A percentile compares a stretch with the other conserved stretches of the same genome.
phyloP scores from a whole-genome alignment of 2,113 vertebrate species.

The Ibidorhyncha struthersii region DNA sequence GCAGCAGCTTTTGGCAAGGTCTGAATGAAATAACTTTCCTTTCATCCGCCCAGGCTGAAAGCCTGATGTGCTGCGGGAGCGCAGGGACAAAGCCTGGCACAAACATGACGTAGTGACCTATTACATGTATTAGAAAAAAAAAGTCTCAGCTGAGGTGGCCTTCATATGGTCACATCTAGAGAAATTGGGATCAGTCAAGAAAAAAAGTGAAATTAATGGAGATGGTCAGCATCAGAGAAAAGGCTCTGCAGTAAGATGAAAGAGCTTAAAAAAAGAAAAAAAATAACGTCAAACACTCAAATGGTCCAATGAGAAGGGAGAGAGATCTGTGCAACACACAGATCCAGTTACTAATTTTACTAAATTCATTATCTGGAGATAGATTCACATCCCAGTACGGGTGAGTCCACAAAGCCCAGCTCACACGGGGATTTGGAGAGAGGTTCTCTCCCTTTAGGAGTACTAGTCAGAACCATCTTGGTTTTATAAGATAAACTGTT shows the following conservation, averaged over 20 bases:
- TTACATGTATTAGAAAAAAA: neutral
- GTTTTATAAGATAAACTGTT: neutral
- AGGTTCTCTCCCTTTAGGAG: too few species aligned
- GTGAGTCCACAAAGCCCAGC: neutral
- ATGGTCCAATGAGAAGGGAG: neutral
- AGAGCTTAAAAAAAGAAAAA: neutral
- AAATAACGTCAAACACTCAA: neutral
- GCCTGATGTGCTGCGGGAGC: neutral
- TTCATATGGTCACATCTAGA: neutral
- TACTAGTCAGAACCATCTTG: neutral
- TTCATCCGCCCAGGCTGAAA: neutral
- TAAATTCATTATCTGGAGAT: too few species aligned
- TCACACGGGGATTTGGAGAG: fast-evolving
- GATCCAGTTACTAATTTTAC: neutral
- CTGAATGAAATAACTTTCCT: neutral
- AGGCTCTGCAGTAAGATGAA: neutral
- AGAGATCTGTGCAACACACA: neutral
- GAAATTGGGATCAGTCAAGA: neutral
- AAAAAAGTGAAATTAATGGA: neutral
- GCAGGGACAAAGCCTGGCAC: neutral
- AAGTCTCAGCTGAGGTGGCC: neutral
- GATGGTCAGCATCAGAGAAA: neutral
- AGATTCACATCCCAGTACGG: too few species aligned
- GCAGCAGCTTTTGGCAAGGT: neutral
- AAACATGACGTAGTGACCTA: neutral